These are phyloP conservation scores for Chrysolina oricalcia DNA, from an alignment of 2,888 invertebrate species.

Conservation along the genomic window DNA sequence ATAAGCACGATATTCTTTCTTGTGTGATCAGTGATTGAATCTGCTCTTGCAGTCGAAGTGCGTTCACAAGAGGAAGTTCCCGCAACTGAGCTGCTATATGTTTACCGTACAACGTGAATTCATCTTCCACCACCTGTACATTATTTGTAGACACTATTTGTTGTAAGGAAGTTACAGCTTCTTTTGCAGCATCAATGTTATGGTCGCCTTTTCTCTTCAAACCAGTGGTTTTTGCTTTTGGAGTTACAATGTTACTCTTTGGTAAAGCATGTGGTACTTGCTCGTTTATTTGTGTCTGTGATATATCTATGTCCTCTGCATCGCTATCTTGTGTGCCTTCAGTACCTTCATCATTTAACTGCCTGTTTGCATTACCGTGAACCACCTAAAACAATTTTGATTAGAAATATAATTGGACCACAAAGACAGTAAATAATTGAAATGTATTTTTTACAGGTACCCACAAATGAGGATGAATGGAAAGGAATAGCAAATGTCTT, in stretches of 20 bases:
- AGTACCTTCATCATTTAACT: constrained; percentile 12
- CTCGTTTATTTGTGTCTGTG: constrained; percentile 6
- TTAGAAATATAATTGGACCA: constrained; percentile 8
- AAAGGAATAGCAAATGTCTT: background rate
- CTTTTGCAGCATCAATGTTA: constrained; percentile 2
- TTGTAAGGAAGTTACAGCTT: constrained; percentile 8
- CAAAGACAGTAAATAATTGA: background rate
- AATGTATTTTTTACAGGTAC: constrained; percentile 1
- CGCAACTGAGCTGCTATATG: constrained; percentile 27
- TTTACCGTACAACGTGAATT: constrained; percentile 19
- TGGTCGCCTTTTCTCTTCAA: constrained; percentile 8
- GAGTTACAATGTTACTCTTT: background rate
- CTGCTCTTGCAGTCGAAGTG: background rate
- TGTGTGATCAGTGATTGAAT: constrained; percentile 1
- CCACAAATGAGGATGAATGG: background rate
- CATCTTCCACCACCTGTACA: constrained; percentile 8
- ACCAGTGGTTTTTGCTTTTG: constrained; percentile 9
- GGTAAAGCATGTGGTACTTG: constrained; percentile 9
- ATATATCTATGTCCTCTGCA: constrained; percentile 6
- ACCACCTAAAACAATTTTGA: constrained; percentile 4
- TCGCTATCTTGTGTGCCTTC: background rate
- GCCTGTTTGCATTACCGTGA: constrained; percentile 6
- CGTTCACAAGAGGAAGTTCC: constrained; percentile 20
- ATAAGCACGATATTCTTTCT: background rate
- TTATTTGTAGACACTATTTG: background rate